Conservation (phyloP, 2,797 vertebrate genomes). For the Alcedo quadribrachys region DNA sequence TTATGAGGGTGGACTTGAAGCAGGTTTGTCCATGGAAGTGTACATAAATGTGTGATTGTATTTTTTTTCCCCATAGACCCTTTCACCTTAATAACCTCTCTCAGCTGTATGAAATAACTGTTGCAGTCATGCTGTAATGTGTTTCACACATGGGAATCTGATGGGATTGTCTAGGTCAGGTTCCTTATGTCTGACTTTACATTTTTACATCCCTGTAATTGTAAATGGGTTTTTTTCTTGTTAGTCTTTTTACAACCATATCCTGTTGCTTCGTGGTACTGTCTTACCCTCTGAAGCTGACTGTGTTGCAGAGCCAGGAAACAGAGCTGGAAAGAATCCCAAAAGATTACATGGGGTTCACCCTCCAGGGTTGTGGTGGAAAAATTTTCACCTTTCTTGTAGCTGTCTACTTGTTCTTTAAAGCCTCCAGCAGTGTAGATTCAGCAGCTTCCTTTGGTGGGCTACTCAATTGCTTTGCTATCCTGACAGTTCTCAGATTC, state of each 20-base stretch:
- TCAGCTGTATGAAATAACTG: background rate
- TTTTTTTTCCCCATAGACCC: background rate
- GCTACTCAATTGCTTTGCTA: background rate
- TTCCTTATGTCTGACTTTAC: background rate
- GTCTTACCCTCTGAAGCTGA: background rate
- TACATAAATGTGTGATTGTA: background rate
- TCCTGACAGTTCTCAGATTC: rapidly evolving
- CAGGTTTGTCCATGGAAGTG: background rate
- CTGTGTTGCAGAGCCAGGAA: background rate
- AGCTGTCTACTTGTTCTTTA: background rate
- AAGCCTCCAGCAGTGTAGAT: background rate
- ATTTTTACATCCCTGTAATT: background rate
- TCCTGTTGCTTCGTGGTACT: background rate
- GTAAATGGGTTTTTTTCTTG: background rate
- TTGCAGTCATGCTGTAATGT: background rate
- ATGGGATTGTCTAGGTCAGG: background rate
- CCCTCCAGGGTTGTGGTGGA: background rate
- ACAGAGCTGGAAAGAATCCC: background rate
- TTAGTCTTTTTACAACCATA: background rate
- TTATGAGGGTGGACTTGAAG: background rate
- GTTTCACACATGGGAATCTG: background rate
- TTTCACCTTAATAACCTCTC: background rate
- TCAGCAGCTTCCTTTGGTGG: background rate
- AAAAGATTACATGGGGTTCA: background rate
- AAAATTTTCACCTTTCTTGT: background rate